Base-by-base conservation (phyloP, 2,797 vertebrate species). In the Denticeps clupeoides region DNA sequence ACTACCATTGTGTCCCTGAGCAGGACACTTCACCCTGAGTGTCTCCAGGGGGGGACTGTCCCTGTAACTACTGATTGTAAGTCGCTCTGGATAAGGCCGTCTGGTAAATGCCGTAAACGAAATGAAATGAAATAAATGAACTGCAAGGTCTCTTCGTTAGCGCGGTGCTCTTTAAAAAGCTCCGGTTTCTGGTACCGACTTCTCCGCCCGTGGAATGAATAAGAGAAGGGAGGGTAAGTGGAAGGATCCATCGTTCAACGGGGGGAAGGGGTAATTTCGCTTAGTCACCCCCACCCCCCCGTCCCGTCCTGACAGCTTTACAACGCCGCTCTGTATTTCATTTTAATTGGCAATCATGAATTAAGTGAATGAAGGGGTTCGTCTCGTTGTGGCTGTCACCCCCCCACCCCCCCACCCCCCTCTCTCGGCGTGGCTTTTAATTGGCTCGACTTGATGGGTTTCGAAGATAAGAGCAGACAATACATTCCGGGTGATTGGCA, bases 271-370 rank as follows among this genome's bases (percentile, higher is more conserved):
- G 68, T 77, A 76, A 82, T 82, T 81, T 80, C 75, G 73, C 68
- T 67, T 56, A 70, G 70, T 77, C 71, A 65, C 4, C 3, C n/a
- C 2, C 1, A 11, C 28, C 28, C n/a, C 5, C 15, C 31, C 11
- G n/a, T 5, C 13, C 5, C 19, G 21, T 77, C 67, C 70, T 78
- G 77, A 79, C 74, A 78, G 75, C 73, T 81, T 83, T 80, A 81
- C 75, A 80, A 80, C 78, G 74, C 78, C 76, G 72, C 60, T 61
- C 62, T 68, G 72, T 75, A 74, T 81, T 82, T 75, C 80, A 64
- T 79, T 83, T 81, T 83, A 82, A 82, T 84, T 83, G 80, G 75
- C 81, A 83, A 79, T 83, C 77, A 80, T 83, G 75, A 82, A 82
- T 84, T 81, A 84, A 74, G 70, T 70, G 75, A 82, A 82, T 65